Evolutionary conservation across 1,140 invertebrate species (phyloP).

Genomic region (Leguminivora glycinivorella): DNA sequence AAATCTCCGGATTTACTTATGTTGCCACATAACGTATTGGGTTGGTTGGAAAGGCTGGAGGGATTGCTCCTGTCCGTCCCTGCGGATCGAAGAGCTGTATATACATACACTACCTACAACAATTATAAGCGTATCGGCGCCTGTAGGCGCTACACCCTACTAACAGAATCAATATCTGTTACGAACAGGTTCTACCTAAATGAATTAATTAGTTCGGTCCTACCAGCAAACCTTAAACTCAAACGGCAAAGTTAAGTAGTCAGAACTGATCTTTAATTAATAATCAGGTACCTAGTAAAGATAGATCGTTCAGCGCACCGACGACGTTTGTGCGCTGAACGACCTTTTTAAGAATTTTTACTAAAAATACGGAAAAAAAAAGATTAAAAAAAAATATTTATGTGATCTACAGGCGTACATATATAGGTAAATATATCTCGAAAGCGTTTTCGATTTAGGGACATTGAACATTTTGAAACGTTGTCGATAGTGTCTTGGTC

Average conservation of each 20-base stretch:
- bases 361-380: no score
- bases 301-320: background rate
- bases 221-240: background rate
- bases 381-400: no score
- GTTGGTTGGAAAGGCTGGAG: background rate
- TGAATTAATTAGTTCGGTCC: background rate
- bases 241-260: constrained; percentile 1
- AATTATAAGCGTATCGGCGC: background rate
- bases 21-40: background rate
- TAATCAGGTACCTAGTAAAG: background rate
- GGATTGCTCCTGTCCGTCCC: background rate
- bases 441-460: no score
- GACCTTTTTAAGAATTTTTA: no score
- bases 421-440: no score
- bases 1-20: no score
- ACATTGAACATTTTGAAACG: no score
- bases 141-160: background rate
- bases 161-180: constrained; percentile 20
- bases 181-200: background rate
- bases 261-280: background rate
- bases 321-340: no score
- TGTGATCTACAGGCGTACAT: no score
- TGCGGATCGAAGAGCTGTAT: background rate
- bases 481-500: no score
- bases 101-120: background rate